Percentiles rank a stretch among this genome's conserved stretches.
phyloP scores from a whole-genome alignment of 1,140 invertebrate genomes.

The Dendroctonus valens region DNA sequence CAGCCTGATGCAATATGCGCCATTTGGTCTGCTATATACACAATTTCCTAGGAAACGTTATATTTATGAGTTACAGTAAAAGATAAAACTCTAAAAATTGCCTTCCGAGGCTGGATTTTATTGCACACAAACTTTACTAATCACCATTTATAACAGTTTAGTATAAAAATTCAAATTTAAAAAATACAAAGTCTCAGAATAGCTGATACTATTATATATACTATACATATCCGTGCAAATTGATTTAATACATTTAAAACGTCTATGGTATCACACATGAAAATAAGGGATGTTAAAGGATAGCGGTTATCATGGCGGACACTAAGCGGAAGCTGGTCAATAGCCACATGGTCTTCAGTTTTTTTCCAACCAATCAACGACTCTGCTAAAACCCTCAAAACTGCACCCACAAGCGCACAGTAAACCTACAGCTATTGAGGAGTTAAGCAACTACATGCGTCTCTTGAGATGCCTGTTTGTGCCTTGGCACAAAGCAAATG shows the following conservation, averaged over 20 bases:
- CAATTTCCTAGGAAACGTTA: slow-evolving; percentile 47
- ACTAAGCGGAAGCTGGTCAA: slow-evolving; percentile 43
- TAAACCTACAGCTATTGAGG: too few relatives aligned
- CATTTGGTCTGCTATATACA: slow-evolving; percentile 43
- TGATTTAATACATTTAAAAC: slow-evolving; percentile 49
- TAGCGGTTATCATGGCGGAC: slow-evolving; percentile 39
- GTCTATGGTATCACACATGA: slow-evolving; percentile 50
- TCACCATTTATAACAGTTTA: slow-evolving; percentile 53
- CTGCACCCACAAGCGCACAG: too few relatives aligned
- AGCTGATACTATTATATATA: slow-evolving; percentile 51
- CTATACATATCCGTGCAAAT: slow-evolving; percentile 52
- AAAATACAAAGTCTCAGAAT: slow-evolving; percentile 53
- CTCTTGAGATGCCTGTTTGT: too few relatives aligned
- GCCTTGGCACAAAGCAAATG: too few relatives aligned
- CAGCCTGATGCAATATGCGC: slow-evolving; percentile 37
- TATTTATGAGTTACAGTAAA: slow-evolving; percentile 40
- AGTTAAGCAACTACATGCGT: too few relatives aligned
- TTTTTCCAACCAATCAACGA: background rate
- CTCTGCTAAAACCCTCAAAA: too few relatives aligned
- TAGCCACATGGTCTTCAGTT: slow-evolving; percentile 37
- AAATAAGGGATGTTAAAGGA: slow-evolving; percentile 43
- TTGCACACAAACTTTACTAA: slow-evolving; percentile 51
- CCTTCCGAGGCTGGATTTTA: slow-evolving; percentile 40
- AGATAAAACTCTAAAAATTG: slow-evolving; percentile 47
- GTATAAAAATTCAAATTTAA: slow-evolving; percentile 55